phyloP scores from a whole-genome alignment of 2,888 invertebrate species.

The Buathra laborator region DNA sequence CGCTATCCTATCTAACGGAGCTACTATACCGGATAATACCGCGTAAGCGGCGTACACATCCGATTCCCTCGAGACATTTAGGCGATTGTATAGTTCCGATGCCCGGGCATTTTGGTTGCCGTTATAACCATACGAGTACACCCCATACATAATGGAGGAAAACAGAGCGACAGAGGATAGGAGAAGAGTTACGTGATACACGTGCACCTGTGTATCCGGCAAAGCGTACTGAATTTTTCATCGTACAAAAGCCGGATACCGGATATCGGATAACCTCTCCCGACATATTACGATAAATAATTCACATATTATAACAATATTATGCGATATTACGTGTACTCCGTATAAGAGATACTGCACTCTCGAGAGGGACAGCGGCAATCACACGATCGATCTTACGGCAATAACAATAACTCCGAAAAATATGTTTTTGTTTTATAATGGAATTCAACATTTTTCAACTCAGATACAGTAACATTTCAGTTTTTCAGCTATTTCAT shows the following conservation, averaged over 20 bases:
- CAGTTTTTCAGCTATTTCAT: no score
- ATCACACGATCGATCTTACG: not conserved
- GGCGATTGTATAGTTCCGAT: slow-evolving; percentile 19
- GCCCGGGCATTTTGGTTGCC: not conserved
- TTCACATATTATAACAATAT: not conserved
- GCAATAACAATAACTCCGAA: not conserved
- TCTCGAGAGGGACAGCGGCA: not conserved
- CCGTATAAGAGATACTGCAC: not conserved
- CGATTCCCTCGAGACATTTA: slow-evolving; percentile 24
- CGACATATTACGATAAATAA: slow-evolving; percentile 21
- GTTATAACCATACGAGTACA: not conserved
- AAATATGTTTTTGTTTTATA: not conserved
- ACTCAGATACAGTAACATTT: not conserved
- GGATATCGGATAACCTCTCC: not conserved
- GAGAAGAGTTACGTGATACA: not conserved
- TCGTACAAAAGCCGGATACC: slow-evolving; percentile 6
- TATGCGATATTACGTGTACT: not conserved
- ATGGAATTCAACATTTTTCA: not conserved
- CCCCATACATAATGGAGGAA: slow-evolving; percentile 6
- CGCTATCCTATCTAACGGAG: not conserved
- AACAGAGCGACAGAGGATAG: not conserved
- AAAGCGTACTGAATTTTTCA: slow-evolving; percentile 34
- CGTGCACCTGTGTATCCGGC: slow-evolving; percentile 16
- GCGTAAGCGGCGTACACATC: not conserved
- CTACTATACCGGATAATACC: not conserved